phyloP scores from a whole-genome alignment of 64 coral and sea anemone genomes.

The Actinia tenebrosa region DNA sequence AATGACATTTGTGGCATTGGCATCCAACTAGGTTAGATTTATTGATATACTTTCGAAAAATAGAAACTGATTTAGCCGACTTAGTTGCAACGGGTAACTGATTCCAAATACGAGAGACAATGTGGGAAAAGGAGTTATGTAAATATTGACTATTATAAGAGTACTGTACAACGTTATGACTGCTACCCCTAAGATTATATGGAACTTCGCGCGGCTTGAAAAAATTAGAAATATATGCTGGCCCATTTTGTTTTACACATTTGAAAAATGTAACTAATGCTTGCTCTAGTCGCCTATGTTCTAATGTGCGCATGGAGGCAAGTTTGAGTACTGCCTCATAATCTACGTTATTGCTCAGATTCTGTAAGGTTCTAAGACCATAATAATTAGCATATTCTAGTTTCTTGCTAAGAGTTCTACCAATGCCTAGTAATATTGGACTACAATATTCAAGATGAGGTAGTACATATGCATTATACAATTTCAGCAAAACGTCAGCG shows the following conservation, averaged over 20 bases:
- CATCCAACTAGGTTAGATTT: neutral
- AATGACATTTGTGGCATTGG: constrained; percentile 16
- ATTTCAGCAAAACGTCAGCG: neutral
- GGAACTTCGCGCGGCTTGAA: constrained; percentile 5
- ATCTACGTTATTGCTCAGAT: constrained; percentile 25
- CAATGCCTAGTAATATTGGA: neutral
- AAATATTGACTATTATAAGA: constrained; percentile 28
- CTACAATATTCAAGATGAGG: constrained; percentile 26
- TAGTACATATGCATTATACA: no score
- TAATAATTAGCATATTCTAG: no score
- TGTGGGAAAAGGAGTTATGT: constrained; percentile 25
- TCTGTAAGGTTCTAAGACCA: neutral
- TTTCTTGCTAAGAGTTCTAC: no score
- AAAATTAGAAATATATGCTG: no score
- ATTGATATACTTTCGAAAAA: neutral
- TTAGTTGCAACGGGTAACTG: neutral
- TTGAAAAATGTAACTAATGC: neutral
- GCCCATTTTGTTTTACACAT: no score
- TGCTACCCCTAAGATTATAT: constrained; percentile 23
- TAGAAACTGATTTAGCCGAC: neutral
- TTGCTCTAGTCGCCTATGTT: constrained; percentile 35
- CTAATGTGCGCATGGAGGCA: constrained; percentile 15
- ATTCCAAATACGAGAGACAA: neutral
- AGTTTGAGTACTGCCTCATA: constrained; percentile 23
- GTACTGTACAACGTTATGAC: constrained; percentile 20